Evolutionary conservation across 2,113 vertebrate species (phyloP), one percentile per base, ranked within the genome.

Genomic region (Myiozetetes cayanensis): DNA sequence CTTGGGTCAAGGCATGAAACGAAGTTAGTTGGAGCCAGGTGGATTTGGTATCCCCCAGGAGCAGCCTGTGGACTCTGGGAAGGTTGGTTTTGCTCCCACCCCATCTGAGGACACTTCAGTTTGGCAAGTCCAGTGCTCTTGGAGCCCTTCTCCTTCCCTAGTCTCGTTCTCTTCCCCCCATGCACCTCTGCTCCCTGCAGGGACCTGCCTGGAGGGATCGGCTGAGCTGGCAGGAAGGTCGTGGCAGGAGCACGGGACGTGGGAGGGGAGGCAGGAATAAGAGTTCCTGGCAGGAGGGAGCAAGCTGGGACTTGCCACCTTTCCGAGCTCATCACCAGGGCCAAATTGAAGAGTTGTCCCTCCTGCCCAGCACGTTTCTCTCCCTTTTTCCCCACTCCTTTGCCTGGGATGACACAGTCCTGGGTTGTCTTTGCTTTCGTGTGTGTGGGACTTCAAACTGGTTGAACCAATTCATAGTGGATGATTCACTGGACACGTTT

Each of bases 101-200:
- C 58, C 17, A 55, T 44, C 67, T 2, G 2, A 66, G 46, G 58
- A 53, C 22, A 3, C 14, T 28, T 65, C 12, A 30, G 0, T 44
- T 80, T 17, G 56, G 75, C 47, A 30, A 43, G 28, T 35, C 35
- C 70, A 0, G 0, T 8, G 25, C 22, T 43, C 46, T 31, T 65
- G 35, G 76, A 86, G 59, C 37, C 46, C n/a, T 59, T 33, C 19
- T 77, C 11, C 37, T 72, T 65, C 58, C 46, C 55, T 1, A 0
- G 8, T 12, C 22, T 39, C 3, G 0, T 66, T 72, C 44, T 2
- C 46, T 62, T 63, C 19, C 13, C 22, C 19, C 72, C 37, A 28
- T 44, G 52, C 6, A 0, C 30, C 68, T 87, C 66, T 10, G 0
- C 21, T 68, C 22, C n/a, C 63, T 15, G 0, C 0, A 0, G 53